phyloP scores from a whole-genome alignment of 2,797 vertebrate genomes.

The Arnoldichthys spilopterus region DNA sequence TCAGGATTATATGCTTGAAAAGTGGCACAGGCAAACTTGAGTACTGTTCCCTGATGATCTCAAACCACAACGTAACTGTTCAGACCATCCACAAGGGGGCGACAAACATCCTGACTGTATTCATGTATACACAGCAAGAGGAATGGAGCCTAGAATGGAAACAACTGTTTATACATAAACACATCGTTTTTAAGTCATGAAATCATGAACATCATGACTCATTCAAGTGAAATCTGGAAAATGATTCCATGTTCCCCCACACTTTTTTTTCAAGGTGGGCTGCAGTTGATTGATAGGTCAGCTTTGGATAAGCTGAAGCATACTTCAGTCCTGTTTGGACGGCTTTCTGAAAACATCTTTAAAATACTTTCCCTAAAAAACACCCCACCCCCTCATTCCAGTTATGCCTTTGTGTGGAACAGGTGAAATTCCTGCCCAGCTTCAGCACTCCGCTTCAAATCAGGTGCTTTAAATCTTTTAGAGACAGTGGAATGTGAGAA shows the following conservation, averaged over 20 bases:
- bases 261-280: slow-evolving; percentile 1
- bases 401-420: not conserved
- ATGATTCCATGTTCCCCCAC: not conserved
- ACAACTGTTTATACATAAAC: not conserved
- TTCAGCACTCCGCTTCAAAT: not conserved
- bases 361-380: slow-evolving; percentile 16
- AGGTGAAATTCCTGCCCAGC: slow-evolving; percentile 4
- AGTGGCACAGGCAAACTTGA: too few relatives aligned
- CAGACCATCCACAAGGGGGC: not conserved
- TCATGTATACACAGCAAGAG: not conserved
- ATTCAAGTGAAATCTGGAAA: not conserved
- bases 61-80: not conserved
- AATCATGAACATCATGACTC: not conserved
- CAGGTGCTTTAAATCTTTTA: not conserved
- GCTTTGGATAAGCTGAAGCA: slow-evolving; percentile 4
- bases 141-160: not conserved
- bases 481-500: not conserved
- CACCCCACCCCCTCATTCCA: not conserved
- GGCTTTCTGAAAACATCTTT: slow-evolving; percentile 8
- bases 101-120: not conserved
- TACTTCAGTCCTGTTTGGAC: slow-evolving; percentile 20
- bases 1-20: too few relatives aligned
- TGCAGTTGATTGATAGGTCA: not conserved
- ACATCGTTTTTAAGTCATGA: not conserved
- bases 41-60: not conserved